Base-by-base conservation (phyloP, 2,888 invertebrate species). In the Eretmocerus hayati region DNA sequence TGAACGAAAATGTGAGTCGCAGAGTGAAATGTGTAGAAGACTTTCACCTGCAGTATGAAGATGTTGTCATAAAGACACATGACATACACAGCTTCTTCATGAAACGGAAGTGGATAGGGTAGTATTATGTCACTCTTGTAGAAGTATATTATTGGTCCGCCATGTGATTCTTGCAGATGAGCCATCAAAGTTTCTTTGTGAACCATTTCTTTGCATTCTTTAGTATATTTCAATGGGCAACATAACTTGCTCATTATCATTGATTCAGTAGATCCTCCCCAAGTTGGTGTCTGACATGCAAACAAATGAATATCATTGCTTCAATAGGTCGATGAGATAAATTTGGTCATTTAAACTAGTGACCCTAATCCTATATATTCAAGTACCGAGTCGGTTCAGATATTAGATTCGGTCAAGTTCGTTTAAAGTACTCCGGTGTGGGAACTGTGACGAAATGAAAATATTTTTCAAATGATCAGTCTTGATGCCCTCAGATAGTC, bases 211-310 rank as follows among this genome's bases (percentile, higher is more conserved):
- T 40, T 53, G 33, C 70, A 69, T 13, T 47, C 50, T 1, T 38
- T 54, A 23, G 50, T 57, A 4, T 46, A 53, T 5, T 54, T 56
- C 20, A 67, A 46, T 0, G 70, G 70, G 51, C 70, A 70, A 4
- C 42, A 32, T 41, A 62, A 33, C 44, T 58, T 50, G 20, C 45
- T 26, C 32, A 30, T 58, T 2, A 58, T 54, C 13, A 69, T 55
- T 6, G 65, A 70, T 31, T 70, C 68, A 8, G 57, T 63, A 11
- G 69, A 70, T 9, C 63, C 66, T 8, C 67, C 65, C 69, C 68
- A 69, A 11, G 59, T 46, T 1, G 67, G 62, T 4, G 65, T 66
- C 6, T 58, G 50, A 1, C 15, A 30, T 5, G 8, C n/a, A 35
- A 35, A 3, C n/a, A 3, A 13, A 15, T 8, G 8, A 20, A 23